Conservation (phyloP, 1,140 invertebrate genomes). For the Eumeta japonica region DNA sequence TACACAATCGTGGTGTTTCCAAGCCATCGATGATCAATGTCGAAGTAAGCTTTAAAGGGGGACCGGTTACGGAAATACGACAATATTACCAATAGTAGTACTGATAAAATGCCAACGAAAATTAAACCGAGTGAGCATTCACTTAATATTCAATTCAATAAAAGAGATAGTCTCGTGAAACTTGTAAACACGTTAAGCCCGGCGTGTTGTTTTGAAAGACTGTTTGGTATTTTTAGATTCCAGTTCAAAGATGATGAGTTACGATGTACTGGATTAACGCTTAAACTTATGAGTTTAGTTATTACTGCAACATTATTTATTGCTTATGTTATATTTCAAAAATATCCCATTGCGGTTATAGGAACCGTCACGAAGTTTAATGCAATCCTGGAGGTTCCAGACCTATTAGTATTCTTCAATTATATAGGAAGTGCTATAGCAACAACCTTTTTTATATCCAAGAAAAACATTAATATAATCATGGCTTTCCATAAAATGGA, state of each 20-base stretch:
- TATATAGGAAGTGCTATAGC: conserved; percentile 16
- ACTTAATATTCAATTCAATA: too few relatives aligned
- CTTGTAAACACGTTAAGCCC: too few relatives aligned
- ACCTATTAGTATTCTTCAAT: conserved; percentile 18
- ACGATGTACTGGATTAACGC: conserved; percentile 12
- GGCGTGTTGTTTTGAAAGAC: too few relatives aligned
- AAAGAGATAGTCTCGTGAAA: too few relatives aligned
- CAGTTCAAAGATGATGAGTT: conserved; percentile 10
- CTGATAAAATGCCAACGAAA: too few relatives aligned
- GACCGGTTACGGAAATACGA: too few relatives aligned
- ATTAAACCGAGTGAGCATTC: too few relatives aligned
- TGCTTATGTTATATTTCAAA: conserved; percentile 6
- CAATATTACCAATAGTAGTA: too few relatives aligned
- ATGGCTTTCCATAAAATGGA: conserved; percentile 20
- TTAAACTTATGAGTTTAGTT: conserved; percentile 16
- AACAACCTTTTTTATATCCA: conserved; percentile 12
- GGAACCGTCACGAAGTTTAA: conserved; percentile 8
- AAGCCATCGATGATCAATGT: too few relatives aligned
- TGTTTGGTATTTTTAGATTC: conserved; percentile 28
- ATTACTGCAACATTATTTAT: conserved; percentile 7
- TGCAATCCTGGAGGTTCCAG: conserved; percentile 18
- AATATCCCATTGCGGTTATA: conserved; percentile 5
- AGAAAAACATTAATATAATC: conserved; percentile 19
- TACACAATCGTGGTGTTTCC: too few relatives aligned
- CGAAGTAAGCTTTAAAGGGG: too few relatives aligned